Evolutionary conservation across 2,888 invertebrate genomes (phyloP).

Genomic region (Habroteleia sp.): DNA sequence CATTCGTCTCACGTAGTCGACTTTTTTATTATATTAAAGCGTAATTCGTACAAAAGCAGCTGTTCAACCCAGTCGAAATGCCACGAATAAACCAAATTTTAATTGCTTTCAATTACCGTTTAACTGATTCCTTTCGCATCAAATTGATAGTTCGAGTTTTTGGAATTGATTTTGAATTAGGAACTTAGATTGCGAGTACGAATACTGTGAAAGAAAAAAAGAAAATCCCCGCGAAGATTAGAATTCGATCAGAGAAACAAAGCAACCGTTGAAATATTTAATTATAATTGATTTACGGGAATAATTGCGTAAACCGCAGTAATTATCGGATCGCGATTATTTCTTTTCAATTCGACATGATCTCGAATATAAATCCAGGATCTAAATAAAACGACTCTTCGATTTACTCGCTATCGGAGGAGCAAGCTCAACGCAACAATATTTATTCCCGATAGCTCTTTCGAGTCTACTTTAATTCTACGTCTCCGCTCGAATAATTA

Average conservation of each 20-base stretch:
- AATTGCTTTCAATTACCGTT: constrained; percentile 6
- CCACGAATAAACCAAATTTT: constrained; percentile 16
- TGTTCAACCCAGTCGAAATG: not conserved
- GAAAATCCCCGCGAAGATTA: not conserved
- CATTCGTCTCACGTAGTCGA: constrained; percentile 54
- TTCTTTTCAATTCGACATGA: constrained; percentile 26
- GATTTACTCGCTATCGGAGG: constrained; percentile 27
- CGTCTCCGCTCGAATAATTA: constrained; percentile 53
- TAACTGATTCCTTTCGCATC: constrained; percentile 11
- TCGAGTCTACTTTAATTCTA: constrained; percentile 46
- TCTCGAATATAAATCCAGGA: constrained; percentile 23
- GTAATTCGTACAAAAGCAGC: constrained; percentile 18
- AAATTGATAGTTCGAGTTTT: not conserved
- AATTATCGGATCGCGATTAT: constrained; percentile 38
- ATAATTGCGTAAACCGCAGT: constrained; percentile 11
- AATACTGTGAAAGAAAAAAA: too few relatives aligned
- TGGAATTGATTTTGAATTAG: not conserved
- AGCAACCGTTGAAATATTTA: constrained; percentile 10
- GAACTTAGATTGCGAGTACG: not conserved
- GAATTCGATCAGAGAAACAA: not conserved
- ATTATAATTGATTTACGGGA: constrained; percentile 7
- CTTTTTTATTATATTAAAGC: constrained; percentile 53
- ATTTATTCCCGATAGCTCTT: constrained; percentile 50
- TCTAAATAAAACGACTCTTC: constrained; percentile 26
- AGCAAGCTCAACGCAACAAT: constrained; percentile 21